Evolutionary conservation across 1,140 invertebrate genomes (phyloP), one percentile per base, ranked within the genome.

Genomic region (Vanessa atalanta): DNA sequence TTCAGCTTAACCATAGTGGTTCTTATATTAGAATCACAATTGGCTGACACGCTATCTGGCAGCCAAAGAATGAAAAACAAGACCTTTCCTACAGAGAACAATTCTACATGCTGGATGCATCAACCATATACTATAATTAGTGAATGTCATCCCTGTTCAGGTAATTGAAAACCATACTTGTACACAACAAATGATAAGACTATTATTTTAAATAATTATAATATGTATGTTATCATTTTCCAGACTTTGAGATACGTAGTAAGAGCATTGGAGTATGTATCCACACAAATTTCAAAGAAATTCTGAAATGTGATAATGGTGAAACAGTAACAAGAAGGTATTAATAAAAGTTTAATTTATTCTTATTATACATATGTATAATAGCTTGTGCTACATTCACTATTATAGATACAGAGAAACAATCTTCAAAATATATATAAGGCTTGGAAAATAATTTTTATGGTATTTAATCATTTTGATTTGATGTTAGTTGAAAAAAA

Each of bases 101-200:
- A 96, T 85, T 95, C 95, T 3, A 96, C 95, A 31, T 97, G 96
- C 88, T 95, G 95, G 93, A 89, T 94, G 26, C 94, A 94, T 80
- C 96, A 97, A 85, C 91, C 94, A 16, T 96, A 94, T 80, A 93
- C 95, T 67, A 90, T 97, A 43, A 91, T 96, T 16, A 94, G 94
- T 73, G 95, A 96, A 87, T 97, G 97, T 84, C 95, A 97, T 93
- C 96, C 96, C 12, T 98, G 97, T 87, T 95, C 95, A 83, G 95
- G 95, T 95, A 65, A 65, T 20, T 26, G 5, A 8, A 15, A 43
- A 43, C 37, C 8, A 9, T 43, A 43, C 7, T 43, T 43, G 9
- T 43, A 43, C 37, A 43, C 8, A 43, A 9, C 9, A 43, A 43
- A 1, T 9, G 37, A 43, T 43, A 43, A 9, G 3, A 43, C 37